phyloP scores from a whole-genome alignment of 2,113 vertebrate species.

The Oryzias melastigma region DNA sequence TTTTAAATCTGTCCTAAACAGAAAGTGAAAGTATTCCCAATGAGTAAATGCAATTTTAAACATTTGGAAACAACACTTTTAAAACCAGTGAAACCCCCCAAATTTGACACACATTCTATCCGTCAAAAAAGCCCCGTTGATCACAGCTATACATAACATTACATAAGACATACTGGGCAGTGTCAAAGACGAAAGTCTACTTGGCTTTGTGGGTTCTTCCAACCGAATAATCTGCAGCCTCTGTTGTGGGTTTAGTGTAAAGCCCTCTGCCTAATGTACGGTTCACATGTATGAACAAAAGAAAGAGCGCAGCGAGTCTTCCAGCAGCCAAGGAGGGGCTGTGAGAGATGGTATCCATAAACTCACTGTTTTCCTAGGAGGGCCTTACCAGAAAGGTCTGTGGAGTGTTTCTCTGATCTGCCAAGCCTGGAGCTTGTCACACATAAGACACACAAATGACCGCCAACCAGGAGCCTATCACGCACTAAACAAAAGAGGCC shows the following conservation, averaged over 20 bases:
- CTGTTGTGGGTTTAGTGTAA: background rate
- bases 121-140: no score
- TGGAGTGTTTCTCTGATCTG: slow-evolving; percentile 49
- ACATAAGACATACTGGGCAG: background rate
- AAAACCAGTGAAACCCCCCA: no score
- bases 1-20: no score
- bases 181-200: background rate
- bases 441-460: slow-evolving; percentile 56
- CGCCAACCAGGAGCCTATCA: slow-evolving; percentile 65
- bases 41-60: no score
- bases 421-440: slow-evolving; percentile 66
- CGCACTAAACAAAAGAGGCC: slow-evolving; percentile 73
- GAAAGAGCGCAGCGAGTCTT: slow-evolving; percentile 8
- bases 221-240: background rate
- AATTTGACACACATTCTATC: no score
- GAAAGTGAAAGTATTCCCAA: no score
- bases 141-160: no score
- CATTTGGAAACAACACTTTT: no score
- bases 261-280: slow-evolving; percentile 14
- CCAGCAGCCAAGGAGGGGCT: slow-evolving; percentile 35
- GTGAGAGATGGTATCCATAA: slow-evolving; percentile 48
- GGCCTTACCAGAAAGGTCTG: slow-evolving; percentile 60
- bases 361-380: slow-evolving; percentile 57
- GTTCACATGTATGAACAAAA: slow-evolving; percentile 20
- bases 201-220: background rate